phyloP scores from a whole-genome alignment of 2,888 invertebrate genomes.

The Clepsis dumicolana region DNA sequence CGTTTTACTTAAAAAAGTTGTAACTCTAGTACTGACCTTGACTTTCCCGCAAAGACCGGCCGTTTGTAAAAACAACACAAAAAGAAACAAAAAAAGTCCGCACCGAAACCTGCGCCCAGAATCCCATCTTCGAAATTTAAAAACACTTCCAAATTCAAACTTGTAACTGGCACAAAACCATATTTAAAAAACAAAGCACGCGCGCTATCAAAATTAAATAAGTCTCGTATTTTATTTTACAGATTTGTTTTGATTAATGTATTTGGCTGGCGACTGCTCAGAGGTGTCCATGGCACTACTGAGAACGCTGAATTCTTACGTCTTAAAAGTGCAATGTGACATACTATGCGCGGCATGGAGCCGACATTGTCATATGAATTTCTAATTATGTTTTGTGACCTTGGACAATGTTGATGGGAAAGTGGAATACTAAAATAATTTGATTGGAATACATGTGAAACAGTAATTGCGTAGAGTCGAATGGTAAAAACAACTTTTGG shows the following conservation, averaged over 20 bases:
- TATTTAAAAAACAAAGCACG: not conserved
- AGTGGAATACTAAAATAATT: conserved; percentile 1
- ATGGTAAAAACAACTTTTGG: too few species aligned
- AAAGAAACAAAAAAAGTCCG: conserved; percentile 39
- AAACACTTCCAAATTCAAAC: conserved; percentile 16
- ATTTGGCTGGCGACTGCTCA: conserved; percentile 52
- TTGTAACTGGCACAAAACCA: conserved; percentile 24
- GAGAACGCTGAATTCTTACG: conserved; percentile 64
- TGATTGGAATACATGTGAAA: not conserved
- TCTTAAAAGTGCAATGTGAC: conserved; percentile 72
- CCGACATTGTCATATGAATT: conserved; percentile 51
- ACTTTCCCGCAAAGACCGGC: conserved; percentile 41
- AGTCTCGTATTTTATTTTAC: conserved; percentile 3
- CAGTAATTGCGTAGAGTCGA: not conserved
- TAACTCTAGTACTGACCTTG: conserved; percentile 39
- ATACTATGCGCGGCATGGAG: conserved; percentile 64
- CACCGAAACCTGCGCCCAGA: conserved; percentile 36
- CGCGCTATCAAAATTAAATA: not conserved
- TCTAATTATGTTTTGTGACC: conserved; percentile 43
- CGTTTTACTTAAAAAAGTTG: not conserved
- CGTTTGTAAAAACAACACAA: conserved; percentile 45
- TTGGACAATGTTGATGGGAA: conserved; percentile 19
- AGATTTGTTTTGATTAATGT: conserved; percentile 23
- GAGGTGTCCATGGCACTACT: conserved; percentile 62
- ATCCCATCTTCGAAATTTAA: conserved; percentile 40